phyloP scores from a whole-genome alignment of 2,888 invertebrate genomes.

The Crossocerus cetratus region DNA sequence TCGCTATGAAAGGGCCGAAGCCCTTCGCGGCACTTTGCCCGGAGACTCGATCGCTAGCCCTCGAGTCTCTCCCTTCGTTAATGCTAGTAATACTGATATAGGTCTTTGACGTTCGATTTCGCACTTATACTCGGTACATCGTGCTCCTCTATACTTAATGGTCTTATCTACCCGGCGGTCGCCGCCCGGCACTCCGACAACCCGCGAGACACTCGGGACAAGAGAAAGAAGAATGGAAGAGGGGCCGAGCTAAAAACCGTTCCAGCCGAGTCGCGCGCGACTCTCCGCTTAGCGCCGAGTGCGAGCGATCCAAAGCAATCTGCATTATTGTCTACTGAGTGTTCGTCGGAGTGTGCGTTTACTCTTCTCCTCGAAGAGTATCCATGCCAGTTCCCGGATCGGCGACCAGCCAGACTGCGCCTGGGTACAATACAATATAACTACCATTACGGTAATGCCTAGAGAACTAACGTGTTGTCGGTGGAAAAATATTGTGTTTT shows the following conservation, averaged over 20 bases:
- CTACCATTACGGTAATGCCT: conserved; percentile 53
- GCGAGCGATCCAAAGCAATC: too few species aligned
- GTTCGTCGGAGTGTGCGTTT: too few species aligned
- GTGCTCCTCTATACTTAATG: conserved; percentile 18
- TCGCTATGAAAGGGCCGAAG: conserved; percentile 40
- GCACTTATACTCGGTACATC: conserved; percentile 2
- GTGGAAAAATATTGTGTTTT: conserved; percentile 75
- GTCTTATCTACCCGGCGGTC: conserved; percentile 6
- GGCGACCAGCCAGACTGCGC: too few species aligned
- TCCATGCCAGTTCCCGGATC: too few species aligned
- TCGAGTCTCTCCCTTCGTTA: conserved; percentile 38
- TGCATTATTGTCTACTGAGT: too few species aligned
- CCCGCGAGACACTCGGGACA: too few species aligned
- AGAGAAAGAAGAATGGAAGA: too few species aligned
- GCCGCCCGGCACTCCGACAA: too few species aligned
- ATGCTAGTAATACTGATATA: conserved; percentile 59
- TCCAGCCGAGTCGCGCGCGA: too few species aligned
- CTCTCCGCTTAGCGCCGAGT: too few species aligned
- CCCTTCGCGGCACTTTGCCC: conserved; percentile 42
- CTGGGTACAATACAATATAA: conserved; percentile 7
- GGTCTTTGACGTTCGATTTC: conserved; percentile 53
- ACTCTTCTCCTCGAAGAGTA: too few species aligned
- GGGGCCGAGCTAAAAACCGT: too few species aligned
- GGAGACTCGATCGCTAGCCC: conserved; percentile 35
- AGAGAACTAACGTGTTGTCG: conserved; percentile 64